Evolutionary conservation across 2,888 invertebrate genomes (phyloP), one percentile per base, ranked within the genome.

Genomic region (Cephus rjabovi): DNA sequence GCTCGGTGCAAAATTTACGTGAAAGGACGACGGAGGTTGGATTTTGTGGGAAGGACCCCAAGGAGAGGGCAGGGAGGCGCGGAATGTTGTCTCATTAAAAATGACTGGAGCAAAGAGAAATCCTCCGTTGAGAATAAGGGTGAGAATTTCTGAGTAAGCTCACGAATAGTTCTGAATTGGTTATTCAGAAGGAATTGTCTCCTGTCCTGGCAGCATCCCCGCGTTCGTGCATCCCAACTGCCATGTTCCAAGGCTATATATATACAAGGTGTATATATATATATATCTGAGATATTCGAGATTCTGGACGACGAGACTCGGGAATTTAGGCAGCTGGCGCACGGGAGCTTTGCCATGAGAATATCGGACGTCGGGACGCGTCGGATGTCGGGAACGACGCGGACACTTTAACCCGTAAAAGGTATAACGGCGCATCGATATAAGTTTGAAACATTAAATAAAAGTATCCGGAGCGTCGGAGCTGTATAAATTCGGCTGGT

Each of bases 1-100:
- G 83, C 83, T 74, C 82, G 81, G 81, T 79, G 84, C 81, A 80
- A 84, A 86, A 87, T 87, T 87, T 83, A 82, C 75, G 9, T 56
- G 23, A 56, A 56, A 56, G 56, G 56, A 56, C 56, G 56, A 56
- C 56, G 9, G 56, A 56, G 56, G 56, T 23, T 56, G 56, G 23
- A 56, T 9, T 23, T 2, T 23, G 56, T 23, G 56, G 23, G 23
- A 23, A 56, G 23, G 56, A 56, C 23, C 23, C 0, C 0, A 1
- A 1, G 56, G 33, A 3, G 23, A 2, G 40, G 6, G 6, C 0
- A 23, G 40, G 56, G 23, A 0, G 23, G 23, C 9, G 23, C 23
- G 56, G 56, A 23, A 56, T 56, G 23, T 56, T 56, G 56, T 56
- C 56, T 23, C 56, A 23, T 56, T 56, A 56, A 56, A 56, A 56